Percentiles rank a stretch among this genome's conserved stretches.
These are phyloP conservation scores for Drosophila putrida DNA, from an alignment of 2,888 invertebrate genomes.

Conservation along the genomic window DNA sequence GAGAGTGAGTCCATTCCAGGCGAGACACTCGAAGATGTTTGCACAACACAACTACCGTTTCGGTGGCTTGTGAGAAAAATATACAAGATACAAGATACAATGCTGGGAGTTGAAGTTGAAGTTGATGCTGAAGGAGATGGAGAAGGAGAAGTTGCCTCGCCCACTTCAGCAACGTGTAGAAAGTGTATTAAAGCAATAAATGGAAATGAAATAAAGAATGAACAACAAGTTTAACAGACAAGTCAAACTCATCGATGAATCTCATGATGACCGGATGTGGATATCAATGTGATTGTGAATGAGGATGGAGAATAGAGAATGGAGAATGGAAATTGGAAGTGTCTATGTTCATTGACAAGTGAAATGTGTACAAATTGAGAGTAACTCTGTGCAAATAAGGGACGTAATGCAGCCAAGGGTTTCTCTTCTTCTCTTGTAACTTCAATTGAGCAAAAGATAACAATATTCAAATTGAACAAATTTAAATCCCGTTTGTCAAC, in stretches of 20 bases:
- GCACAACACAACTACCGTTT: slow-evolving; percentile 80
- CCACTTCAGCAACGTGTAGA: slow-evolving; percentile 70
- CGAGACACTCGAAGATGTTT: slow-evolving; percentile 70
- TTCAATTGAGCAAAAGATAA: slow-evolving; percentile 52
- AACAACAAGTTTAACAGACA: slow-evolving; percentile 8
- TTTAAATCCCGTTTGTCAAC: slow-evolving; percentile 80
- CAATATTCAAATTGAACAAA: slow-evolving; percentile 76
- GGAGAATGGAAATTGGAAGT: slow-evolving; percentile 4
- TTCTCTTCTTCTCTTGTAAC: slow-evolving; percentile 3
- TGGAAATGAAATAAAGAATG: slow-evolving; percentile 52
- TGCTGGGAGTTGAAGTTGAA: slow-evolving; percentile 13
- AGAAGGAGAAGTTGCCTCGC: slow-evolving; percentile 42
- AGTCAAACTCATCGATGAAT: slow-evolving; percentile 39
- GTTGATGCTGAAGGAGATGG: not conserved
- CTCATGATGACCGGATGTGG: slow-evolving; percentile 63
- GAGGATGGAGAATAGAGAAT: not conserved
- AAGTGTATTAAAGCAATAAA: slow-evolving; percentile 64
- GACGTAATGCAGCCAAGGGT: not conserved
- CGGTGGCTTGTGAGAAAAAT: slow-evolving; percentile 78
- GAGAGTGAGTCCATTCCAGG: slow-evolving; percentile 19
- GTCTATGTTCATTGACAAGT: slow-evolving; percentile 60
- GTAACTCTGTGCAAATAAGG: slow-evolving; percentile 30
- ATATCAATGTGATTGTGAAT: slow-evolving; percentile 26
- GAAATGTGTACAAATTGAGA: slow-evolving; percentile 37
- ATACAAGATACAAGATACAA: slow-evolving; percentile 47